Percentiles rank a stretch among this genome's conserved stretches.
Evolutionary conservation across 2,888 invertebrate genomes (phyloP).

Genomic region (Lithophane socia): DNA sequence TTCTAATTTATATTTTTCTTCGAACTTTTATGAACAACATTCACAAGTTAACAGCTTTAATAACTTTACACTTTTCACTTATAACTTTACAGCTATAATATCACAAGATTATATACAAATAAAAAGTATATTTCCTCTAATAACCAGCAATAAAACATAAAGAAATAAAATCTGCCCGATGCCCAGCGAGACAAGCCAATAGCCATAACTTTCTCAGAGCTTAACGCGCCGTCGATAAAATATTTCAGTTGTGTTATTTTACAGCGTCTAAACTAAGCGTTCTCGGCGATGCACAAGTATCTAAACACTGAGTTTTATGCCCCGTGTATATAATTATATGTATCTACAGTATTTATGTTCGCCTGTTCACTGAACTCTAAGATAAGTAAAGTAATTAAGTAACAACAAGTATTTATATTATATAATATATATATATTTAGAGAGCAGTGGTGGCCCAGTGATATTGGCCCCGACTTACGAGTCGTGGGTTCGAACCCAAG

Average conservation of each 20-base stretch:
- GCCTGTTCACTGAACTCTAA: slow-evolving; percentile 60
- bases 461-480: not conserved
- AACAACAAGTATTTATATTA: slow-evolving; percentile 8
- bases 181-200: slow-evolving; percentile 66
- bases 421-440: too few species aligned
- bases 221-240: slow-evolving; percentile 75
- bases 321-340: slow-evolving; percentile 52
- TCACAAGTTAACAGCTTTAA: slow-evolving; percentile 16
- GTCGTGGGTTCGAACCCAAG: not conserved
- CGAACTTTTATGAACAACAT: slow-evolving; percentile 36
- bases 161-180: slow-evolving; percentile 66
- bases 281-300: slow-evolving; percentile 66
- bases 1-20: slow-evolving; percentile 76
- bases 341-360: slow-evolving; percentile 66
- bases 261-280: slow-evolving; percentile 62
- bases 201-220: slow-evolving; percentile 71
- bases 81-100: slow-evolving; percentile 4
- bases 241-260: slow-evolving; percentile 73
- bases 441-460: too few species aligned
- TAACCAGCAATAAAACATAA: slow-evolving; percentile 48
- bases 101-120: slow-evolving; percentile 13
- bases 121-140: slow-evolving; percentile 39
- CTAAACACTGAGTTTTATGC: slow-evolving; percentile 70
- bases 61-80: not conserved
- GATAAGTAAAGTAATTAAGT: slow-evolving; percentile 59